Percentiles rank a stretch among this genome's conserved stretches.
These are phyloP conservation scores for Guaruba guarouba DNA, from an alignment of 2,113 vertebrate genomes.

Conservation along the genomic window DNA sequence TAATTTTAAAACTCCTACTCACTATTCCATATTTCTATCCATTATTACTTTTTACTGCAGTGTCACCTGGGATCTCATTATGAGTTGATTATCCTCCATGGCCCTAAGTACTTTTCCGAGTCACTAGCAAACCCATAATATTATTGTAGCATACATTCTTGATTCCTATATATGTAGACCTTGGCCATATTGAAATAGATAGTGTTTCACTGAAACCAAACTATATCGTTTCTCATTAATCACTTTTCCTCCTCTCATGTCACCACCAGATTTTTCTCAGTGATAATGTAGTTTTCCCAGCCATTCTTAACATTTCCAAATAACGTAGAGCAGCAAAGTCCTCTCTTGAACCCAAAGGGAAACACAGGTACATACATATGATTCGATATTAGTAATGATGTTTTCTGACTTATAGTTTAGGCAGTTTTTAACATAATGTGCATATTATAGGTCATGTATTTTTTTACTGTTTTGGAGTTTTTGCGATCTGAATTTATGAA, in stretches of 20 bases:
- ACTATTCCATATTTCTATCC: neutral
- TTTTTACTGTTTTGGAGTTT: neutral
- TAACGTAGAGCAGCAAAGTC: neutral
- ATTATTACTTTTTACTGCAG: constrained; percentile 9
- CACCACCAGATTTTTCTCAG: neutral
- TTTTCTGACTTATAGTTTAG: neutral
- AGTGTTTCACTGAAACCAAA: neutral
- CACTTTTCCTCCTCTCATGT: neutral
- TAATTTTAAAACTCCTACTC: neutral
- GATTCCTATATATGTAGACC: neutral
- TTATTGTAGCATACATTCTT: neutral
- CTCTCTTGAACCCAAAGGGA: neutral
- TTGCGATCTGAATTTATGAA: neutral
- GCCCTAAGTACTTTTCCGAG: neutral
- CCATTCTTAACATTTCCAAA: neutral
- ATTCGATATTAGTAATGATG: neutral
- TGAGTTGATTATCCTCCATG: neutral
- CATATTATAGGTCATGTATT: neutral
- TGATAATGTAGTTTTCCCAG: neutral
- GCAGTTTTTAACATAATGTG: neutral
- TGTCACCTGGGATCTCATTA: constrained; percentile 49
- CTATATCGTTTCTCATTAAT: neutral
- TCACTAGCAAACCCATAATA: neutral
- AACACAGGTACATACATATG: neutral
- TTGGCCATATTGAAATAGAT: neutral